phyloP scores from a whole-genome alignment of 2,113 vertebrate species.

The Scophthalmus maximus region DNA sequence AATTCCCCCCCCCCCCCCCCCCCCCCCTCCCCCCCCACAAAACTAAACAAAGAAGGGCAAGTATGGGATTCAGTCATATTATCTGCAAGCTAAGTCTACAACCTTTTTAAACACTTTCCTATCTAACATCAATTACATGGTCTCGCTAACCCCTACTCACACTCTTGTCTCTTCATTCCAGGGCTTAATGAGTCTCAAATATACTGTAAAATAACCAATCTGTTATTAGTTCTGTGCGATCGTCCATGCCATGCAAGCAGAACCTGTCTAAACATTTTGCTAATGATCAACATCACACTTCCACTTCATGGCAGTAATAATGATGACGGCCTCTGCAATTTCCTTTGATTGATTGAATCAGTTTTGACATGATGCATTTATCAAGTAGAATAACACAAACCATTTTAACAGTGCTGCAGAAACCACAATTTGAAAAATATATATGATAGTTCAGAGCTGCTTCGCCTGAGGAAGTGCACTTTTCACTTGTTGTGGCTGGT shows the following conservation, averaged over 20 bases:
- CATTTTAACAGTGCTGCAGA: background rate
- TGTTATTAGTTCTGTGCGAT: conserved; percentile 21
- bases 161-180: conserved; percentile 14
- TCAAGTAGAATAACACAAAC: conserved; percentile 31
- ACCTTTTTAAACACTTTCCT: conserved; percentile 42
- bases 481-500: conserved; percentile 21
- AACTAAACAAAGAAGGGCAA: conserved; percentile 47
- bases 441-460: background rate
- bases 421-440: conserved; percentile 25
- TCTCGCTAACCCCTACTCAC: conserved; percentile 17
- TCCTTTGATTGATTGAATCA: conserved; percentile 47
- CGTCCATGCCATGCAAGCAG: background rate
- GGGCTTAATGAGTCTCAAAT: conserved; percentile 25
- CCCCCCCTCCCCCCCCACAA: conserved; percentile 18
- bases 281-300: conserved; percentile 44
- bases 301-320: conserved; percentile 9
- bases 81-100: conserved; percentile 22
- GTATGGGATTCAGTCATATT: conserved; percentile 20
- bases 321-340: conserved; percentile 14
- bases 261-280: conserved; percentile 29
- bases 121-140: conserved; percentile 46
- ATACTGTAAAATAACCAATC: conserved; percentile 5
- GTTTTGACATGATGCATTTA: conserved; percentile 45
- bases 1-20: conserved; percentile 18
- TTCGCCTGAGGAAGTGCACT: background rate